Conservation (phyloP, 30 jellyfish, hydroid and myxozoan genomes). For the Aurelia sp. region DNA sequence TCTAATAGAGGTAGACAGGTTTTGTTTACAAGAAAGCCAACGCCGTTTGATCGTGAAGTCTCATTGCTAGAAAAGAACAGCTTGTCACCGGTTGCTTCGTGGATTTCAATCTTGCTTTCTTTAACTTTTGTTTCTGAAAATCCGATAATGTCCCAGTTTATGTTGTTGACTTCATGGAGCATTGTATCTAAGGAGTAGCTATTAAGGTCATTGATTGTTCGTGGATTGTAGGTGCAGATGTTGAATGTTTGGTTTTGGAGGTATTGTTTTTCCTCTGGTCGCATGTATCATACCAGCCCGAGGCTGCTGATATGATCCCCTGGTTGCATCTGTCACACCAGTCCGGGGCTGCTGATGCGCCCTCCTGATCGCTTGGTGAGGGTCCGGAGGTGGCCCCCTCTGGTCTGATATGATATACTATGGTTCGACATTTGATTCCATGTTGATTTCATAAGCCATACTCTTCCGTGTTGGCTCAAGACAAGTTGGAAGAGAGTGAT, state of each 20-base stretch:
- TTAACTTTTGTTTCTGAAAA: slow-evolving; percentile 32
- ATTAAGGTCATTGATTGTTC: slow-evolving; percentile 18
- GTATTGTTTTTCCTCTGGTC: slow-evolving; percentile 49
- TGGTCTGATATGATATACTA: slow-evolving; percentile 25
- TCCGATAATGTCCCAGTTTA: slow-evolving; percentile 50
- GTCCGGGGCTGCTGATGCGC: slow-evolving; percentile 71
- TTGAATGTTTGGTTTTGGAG: not conserved
- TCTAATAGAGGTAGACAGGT: slow-evolving; percentile 1
- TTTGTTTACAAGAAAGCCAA: slow-evolving; percentile 22
- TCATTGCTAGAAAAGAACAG: slow-evolving; percentile 46
- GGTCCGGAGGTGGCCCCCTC: slow-evolving; percentile 74
- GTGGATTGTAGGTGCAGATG: slow-evolving; percentile 29
- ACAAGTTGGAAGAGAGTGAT: slow-evolving; percentile 58
- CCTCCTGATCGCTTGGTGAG: slow-evolving; percentile 63
- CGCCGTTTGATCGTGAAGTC: slow-evolving; percentile 53
- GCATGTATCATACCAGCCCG: slow-evolving; percentile 55
- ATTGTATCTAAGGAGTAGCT: slow-evolving; percentile 10
- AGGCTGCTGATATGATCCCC: slow-evolving; percentile 60
- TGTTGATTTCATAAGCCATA: slow-evolving; percentile 32
- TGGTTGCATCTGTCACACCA: slow-evolving; percentile 51
- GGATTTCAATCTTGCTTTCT: slow-evolving; percentile 43
- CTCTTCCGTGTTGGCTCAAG: slow-evolving; percentile 64
- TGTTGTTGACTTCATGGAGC: slow-evolving; percentile 40
- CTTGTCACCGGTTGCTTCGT: slow-evolving; percentile 40
- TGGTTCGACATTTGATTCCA: slow-evolving; percentile 43